phyloP scores from a whole-genome alignment of 2,113 vertebrate genomes.

The Alosa alosa region DNA sequence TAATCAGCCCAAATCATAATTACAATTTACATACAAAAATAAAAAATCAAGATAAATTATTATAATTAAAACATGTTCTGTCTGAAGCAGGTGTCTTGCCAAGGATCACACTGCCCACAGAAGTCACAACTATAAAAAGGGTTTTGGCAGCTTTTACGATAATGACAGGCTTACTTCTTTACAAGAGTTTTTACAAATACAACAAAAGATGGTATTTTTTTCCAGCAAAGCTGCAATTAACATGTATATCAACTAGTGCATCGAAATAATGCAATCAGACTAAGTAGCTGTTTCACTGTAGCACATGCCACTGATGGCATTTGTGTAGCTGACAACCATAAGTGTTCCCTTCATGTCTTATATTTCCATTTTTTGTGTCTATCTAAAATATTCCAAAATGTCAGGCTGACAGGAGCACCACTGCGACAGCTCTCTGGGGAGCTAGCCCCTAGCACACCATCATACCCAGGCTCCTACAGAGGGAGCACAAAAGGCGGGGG shows the following conservation, averaged over 20 bases:
- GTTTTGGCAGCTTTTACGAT: not conserved
- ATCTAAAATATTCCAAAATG: slow-evolving; percentile 18
- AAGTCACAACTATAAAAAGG: not conserved
- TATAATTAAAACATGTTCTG: not conserved
- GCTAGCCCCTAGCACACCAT: not conserved
- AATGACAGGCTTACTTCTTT: too few relatives aligned
- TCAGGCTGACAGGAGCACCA: not conserved
- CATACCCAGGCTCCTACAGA: not conserved
- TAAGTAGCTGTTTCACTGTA: not conserved
- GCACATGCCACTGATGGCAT: not conserved
- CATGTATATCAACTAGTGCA: not conserved
- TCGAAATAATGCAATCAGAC: not conserved
- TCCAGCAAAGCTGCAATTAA: not conserved
- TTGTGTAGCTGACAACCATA: not conserved
- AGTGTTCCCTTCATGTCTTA: slow-evolving; percentile 2
- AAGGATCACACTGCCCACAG: not conserved
- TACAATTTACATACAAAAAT: not conserved
- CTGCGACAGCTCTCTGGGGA: slow-evolving; percentile 16
- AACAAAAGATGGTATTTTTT: not conserved
- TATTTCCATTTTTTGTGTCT: not conserved
- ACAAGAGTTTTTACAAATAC: not conserved
- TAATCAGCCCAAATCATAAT: not conserved
- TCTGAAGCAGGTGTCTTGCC: not conserved
- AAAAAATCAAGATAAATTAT: not conserved
- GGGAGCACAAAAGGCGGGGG: not conserved